Percentiles rank a stretch among this genome's conserved stretches.
Evolutionary conservation across 2,888 invertebrate genomes (phyloP).

Genomic region (Crepidodera aurea): DNA sequence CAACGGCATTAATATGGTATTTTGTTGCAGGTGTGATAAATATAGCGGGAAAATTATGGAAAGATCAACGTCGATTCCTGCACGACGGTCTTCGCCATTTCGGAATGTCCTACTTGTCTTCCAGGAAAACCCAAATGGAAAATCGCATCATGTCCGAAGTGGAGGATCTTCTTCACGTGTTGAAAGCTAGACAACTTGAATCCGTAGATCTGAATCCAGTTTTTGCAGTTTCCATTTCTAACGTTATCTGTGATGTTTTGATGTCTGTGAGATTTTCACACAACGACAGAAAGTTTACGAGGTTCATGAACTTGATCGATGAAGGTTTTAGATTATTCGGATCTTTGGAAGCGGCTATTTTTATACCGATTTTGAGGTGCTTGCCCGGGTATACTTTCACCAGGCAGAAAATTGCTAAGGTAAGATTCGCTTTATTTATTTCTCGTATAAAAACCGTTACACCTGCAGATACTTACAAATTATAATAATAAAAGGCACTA

Average conservation of each 20-base stretch:
- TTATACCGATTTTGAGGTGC: conserved; percentile 79
- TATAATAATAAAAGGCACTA: too few relatives aligned
- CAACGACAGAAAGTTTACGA: conserved; percentile 78
- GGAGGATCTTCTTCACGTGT: conserved; percentile 72
- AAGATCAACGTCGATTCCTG: conserved; percentile 86
- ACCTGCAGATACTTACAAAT: not conserved
- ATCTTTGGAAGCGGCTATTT: conserved; percentile 82
- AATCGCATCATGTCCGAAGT: conserved; percentile 85
- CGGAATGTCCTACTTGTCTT: conserved; percentile 87
- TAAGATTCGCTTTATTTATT: too few relatives aligned
- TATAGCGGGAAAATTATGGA: conserved; percentile 89
- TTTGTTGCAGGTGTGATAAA: conserved; percentile 89
- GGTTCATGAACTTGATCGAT: conserved; percentile 86
- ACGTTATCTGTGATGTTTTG: conserved; percentile 89
- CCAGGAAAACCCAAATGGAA: conserved; percentile 84
- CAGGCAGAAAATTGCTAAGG: conserved; percentile 65
- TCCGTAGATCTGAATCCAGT: conserved; percentile 78
- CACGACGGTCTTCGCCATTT: conserved; percentile 86
- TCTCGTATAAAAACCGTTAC: not conserved
- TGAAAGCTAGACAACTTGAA: conserved; percentile 71
- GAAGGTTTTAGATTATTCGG: conserved; percentile 91
- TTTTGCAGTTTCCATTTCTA: conserved; percentile 84
- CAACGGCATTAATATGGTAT: too few relatives aligned
- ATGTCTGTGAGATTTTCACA: conserved; percentile 88
- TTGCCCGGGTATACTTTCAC: conserved; percentile 66